Percentiles rank a stretch among this genome's conserved stretches.
Evolutionary conservation across 2,888 invertebrate genomes (phyloP).

Genomic region (Drosophila eohydei): DNA sequence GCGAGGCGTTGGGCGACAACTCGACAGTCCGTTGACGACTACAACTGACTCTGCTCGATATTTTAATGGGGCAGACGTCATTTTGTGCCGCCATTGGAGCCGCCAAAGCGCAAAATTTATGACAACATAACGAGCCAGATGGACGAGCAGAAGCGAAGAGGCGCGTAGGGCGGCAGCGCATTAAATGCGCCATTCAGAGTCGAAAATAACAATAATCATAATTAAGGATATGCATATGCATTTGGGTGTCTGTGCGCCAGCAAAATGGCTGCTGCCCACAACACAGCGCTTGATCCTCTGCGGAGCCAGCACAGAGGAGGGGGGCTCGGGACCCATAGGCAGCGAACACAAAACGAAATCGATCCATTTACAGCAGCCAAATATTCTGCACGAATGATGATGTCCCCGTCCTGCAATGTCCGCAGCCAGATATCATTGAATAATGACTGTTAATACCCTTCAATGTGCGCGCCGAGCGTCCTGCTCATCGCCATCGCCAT

Average conservation of each 20-base stretch:
- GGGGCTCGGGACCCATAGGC: neutral
- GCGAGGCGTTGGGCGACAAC: slow-evolving; percentile 14
- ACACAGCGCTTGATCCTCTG: slow-evolving; percentile 47
- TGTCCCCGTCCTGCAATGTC: slow-evolving; percentile 78
- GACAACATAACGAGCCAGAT: slow-evolving; percentile 77
- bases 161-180: slow-evolving; percentile 42
- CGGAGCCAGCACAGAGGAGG: neutral
- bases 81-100: slow-evolving; percentile 66
- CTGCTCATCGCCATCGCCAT: slow-evolving; percentile 14
- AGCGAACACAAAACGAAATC: slow-evolving; percentile 52
- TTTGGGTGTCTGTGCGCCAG: slow-evolving; percentile 30
- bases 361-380: slow-evolving; percentile 69
- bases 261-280: slow-evolving; percentile 49
- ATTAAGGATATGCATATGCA: slow-evolving; percentile 82
- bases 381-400: slow-evolving; percentile 76
- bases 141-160: neutral
- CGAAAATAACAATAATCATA: slow-evolving; percentile 84
- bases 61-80: slow-evolving; percentile 80
- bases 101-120: slow-evolving; percentile 76
- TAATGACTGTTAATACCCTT: slow-evolving; percentile 84
- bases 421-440: slow-evolving; percentile 83
- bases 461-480: slow-evolving; percentile 68
- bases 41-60: slow-evolving; percentile 63
- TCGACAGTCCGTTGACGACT: slow-evolving; percentile 43
- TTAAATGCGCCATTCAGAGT: slow-evolving; percentile 81